Percentiles rank a stretch among this genome's conserved stretches.
phyloP scores from a whole-genome alignment of 1,140 invertebrate genomes.

The Drosophila teissieri region DNA sequence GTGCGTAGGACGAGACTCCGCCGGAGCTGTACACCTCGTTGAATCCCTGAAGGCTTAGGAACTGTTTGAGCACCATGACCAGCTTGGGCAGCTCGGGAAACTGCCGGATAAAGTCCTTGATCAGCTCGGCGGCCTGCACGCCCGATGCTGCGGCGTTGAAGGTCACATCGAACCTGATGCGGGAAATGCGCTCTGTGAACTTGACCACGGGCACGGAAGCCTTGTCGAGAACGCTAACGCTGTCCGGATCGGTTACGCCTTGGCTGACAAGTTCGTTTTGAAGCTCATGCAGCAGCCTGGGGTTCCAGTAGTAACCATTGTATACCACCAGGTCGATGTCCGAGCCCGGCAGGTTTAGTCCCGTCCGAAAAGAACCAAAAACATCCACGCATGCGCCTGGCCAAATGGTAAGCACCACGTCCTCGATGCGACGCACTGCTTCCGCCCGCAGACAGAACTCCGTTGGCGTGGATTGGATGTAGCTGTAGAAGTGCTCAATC shows the following conservation, averaged over 20 bases:
- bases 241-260: conserved; percentile 21
- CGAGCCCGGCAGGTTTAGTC: conserved; percentile 49
- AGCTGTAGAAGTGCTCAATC: conserved; percentile 62
- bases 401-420: conserved; percentile 43
- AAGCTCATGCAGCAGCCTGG: conserved; percentile 33
- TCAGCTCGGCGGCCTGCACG: conserved; percentile 56
- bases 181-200: conserved; percentile 56
- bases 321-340: conserved; percentile 58
- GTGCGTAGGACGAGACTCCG: conserved; percentile 58
- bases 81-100: conserved; percentile 61
- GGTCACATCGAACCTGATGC: conserved; percentile 61
- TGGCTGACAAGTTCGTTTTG: conserved; percentile 32
- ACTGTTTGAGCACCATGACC: conserved; percentile 65
- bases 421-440: conserved; percentile 48
- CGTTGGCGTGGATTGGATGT: conserved; percentile 46
- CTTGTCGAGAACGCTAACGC: conserved; percentile 55
- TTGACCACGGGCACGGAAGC: conserved; percentile 63
- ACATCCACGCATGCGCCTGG: conserved; percentile 50
- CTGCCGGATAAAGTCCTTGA: conserved; percentile 41
- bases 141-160: conserved; percentile 55
- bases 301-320: conserved; percentile 14
- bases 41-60: conserved; percentile 41
- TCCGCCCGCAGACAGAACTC: conserved; percentile 46
- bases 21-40: conserved; percentile 61
- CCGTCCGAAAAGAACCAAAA: conserved; percentile 62